These are phyloP conservation scores for Triplophysa dalaica DNA, from an alignment of 2,113 vertebrate genomes.

Conservation along the genomic window DNA sequence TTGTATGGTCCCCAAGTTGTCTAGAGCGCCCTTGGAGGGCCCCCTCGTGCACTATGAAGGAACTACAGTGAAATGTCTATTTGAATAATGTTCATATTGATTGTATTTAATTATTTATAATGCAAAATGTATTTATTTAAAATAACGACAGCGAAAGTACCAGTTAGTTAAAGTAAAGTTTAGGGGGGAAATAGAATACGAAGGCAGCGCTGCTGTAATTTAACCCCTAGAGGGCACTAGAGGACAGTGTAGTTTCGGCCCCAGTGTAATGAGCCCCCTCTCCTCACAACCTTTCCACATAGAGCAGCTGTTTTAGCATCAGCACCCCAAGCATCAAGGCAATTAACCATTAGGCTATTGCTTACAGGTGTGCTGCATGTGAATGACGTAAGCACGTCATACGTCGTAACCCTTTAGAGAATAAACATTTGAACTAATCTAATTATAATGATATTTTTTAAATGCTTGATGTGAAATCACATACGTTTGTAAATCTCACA, in stretches of 20 bases:
- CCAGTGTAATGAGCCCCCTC: not conserved
- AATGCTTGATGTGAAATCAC: not conserved
- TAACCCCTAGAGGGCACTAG: slow-evolving; percentile 1
- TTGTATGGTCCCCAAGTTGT: too few relatives aligned
- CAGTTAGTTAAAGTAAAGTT: too few relatives aligned
- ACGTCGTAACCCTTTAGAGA: not conserved
- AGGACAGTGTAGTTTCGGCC: not conserved
- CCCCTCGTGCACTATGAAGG: not conserved
- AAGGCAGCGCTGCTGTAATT: not conserved
- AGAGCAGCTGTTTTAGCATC: slow-evolving; percentile 38
- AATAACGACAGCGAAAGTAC: too few relatives aligned
- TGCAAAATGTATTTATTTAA: too few relatives aligned
- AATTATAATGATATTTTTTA: not conserved
- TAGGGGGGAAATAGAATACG: not conserved
- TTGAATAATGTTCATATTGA: too few relatives aligned
- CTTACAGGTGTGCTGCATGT: slow-evolving; percentile 18
- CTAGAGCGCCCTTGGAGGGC: not conserved
- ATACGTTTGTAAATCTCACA: not conserved
- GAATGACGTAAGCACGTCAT: not conserved
- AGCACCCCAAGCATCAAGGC: not conserved
- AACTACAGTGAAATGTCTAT: not conserved
- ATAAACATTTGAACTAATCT: not conserved
- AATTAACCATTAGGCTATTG: not conserved
- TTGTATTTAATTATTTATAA: too few relatives aligned
- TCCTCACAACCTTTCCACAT: not conserved